Evolutionary conservation across 2,888 invertebrate species (phyloP).

Genomic region (Amorpha juglandis): DNA sequence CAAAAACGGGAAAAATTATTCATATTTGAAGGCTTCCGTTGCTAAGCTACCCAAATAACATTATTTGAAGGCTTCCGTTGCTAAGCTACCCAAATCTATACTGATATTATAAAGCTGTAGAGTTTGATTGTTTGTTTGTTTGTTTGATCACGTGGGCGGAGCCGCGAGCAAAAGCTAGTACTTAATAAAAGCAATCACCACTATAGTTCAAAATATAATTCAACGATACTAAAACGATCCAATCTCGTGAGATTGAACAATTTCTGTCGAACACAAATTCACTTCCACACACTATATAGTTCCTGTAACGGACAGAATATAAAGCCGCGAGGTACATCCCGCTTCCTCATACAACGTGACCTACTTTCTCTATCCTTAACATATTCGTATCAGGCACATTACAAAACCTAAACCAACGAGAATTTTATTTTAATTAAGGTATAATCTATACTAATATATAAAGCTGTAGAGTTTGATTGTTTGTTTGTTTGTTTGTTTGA

Average conservation of each 20-base stretch:
- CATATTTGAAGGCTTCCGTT: too few relatives aligned
- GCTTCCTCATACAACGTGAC: not conserved
- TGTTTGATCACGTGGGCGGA: too few relatives aligned
- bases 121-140: too few relatives aligned
- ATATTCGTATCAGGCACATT: not conserved
- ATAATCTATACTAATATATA: too few relatives aligned
- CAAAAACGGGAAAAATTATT: too few relatives aligned
- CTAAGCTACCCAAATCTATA: not conserved
- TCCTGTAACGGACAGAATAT: not conserved
- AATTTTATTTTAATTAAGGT: not conserved
- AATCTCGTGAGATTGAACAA: not conserved
- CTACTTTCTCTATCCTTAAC: constrained; percentile 6
- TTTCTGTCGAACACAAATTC: constrained; percentile 15
- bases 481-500: too few relatives aligned
- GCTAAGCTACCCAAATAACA: too few relatives aligned
- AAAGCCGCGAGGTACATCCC: not conserved
- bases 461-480: too few relatives aligned
- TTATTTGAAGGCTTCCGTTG: too few relatives aligned
- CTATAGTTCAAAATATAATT: not conserved
- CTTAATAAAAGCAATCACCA: not conserved
- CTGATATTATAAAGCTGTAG: too few relatives aligned
- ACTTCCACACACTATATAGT: constrained; percentile 14
- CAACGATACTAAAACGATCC: not conserved
- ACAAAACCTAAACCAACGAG: not conserved
- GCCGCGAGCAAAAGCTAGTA: too few relatives aligned